Evolutionary conservation across 2,888 invertebrate species (phyloP), one percentile per base, ranked within the genome.

Genomic region (Eulithis testata): DNA sequence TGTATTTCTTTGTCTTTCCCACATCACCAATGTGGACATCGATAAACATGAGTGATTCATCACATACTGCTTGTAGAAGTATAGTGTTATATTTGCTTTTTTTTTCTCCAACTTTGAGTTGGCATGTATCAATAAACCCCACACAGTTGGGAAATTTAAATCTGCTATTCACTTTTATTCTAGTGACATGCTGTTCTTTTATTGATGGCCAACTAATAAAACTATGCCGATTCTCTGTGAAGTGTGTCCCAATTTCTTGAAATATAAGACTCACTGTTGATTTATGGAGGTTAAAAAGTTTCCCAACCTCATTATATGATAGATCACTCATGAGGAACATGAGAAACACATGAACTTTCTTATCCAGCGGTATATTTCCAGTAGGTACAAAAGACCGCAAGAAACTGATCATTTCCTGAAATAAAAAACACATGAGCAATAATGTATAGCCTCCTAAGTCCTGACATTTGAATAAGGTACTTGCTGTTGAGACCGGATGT

Each of bases 111-210:
- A 91, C 78, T 82, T 84, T 88, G 5, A 93, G 80, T n/a, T 85
- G 74, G 69, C 89, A 91, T 9, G 86, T 79, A 77, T 91, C 91
- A 70, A 93, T 86, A 59, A 92, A 91, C 6, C 93, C 93, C 36
- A 92, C 86, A 82, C 93, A 92, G 66, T 92, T 93, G 4, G 93
- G 93, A 70, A 91, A 89, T 70, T 88, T 87, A 69, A 84, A 87
- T 64, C 83, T 77, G 63, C 86, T 90, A 66, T 91, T 87, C 8
- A 92, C 88, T 75, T 89, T 91, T 49, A 89, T 79, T 72, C 90
- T 88, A 27, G 91, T 91, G 1, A 91, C 61, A 75, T 92, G 89
- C 68, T 93, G 93, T 65, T 91, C 89, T 66, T 91, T 91, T 12
- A 81, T 71, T 44, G 90, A 86, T 5, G 92, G 91, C 93, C 92